Conservation (phyloP, 2,797 vertebrate species). For the Siniperca undulata region DNA sequence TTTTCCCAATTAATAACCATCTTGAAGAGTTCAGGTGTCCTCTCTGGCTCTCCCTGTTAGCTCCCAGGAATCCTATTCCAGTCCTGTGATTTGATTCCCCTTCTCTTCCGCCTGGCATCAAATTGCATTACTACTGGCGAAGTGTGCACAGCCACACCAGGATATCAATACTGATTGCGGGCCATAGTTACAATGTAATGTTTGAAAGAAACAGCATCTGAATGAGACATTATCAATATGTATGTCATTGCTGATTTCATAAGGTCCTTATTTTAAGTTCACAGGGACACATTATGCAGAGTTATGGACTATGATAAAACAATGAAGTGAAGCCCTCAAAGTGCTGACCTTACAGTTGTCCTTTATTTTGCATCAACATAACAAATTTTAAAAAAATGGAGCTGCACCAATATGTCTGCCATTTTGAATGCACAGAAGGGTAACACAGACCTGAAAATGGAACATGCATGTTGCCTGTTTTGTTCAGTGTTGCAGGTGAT, state of each 20-base stretch:
- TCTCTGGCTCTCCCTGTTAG: conserved; percentile 30
- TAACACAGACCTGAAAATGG: not conserved
- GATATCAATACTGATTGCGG: conserved; percentile 67
- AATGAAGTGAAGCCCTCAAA: conserved; percentile 45
- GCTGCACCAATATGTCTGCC: not conserved
- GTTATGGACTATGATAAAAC: conserved; percentile 58
- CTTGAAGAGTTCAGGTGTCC: conserved; percentile 67
- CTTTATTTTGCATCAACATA: conserved; percentile 6
- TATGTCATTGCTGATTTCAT: conserved; percentile 71
- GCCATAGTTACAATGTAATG: conserved; percentile 68
- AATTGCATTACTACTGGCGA: conserved; percentile 67
- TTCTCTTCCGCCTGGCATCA: conserved; percentile 58
- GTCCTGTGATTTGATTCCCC: conserved; percentile 70
- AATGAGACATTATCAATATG: conserved; percentile 76
- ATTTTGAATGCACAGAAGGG: not conserved
- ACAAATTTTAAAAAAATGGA: not conserved
- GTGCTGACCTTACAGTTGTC: conserved; percentile 32
- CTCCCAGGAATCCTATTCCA: conserved; percentile 59
- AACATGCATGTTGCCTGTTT: not conserved
- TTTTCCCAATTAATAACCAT: conserved; percentile 28
- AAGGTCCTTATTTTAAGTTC: conserved; percentile 66
- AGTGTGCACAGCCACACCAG: conserved; percentile 31
- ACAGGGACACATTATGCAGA: conserved; percentile 62
- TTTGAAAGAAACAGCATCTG: conserved; percentile 62
- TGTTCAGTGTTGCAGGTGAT: not conserved